Conservation (phyloP, 2,113 vertebrate species). For the Oostethus manadensis region DNA sequence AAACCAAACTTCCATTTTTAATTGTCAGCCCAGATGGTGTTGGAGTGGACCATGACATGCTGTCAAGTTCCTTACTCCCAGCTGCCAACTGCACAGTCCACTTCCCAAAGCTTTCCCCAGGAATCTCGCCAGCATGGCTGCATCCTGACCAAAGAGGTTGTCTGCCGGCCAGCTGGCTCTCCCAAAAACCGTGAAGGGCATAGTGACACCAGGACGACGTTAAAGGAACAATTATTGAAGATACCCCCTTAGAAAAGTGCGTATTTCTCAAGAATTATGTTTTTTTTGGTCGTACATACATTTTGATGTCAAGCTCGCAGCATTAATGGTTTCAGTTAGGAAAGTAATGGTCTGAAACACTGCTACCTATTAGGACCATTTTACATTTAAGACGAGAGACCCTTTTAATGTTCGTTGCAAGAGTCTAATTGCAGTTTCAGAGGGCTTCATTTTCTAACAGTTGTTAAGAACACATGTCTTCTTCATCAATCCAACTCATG, state of each 20-base stretch:
- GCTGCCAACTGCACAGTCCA: constrained; percentile 7
- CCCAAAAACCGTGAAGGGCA: constrained; percentile 4
- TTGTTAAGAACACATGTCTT: not conserved
- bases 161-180: constrained; percentile 6
- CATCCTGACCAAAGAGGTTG: not conserved
- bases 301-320: not conserved
- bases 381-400: not conserved
- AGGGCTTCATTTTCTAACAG: not conserved
- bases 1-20: not conserved
- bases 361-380: constrained; percentile 3
- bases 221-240: constrained; percentile 4
- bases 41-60: constrained; percentile 4
- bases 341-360: not conserved
- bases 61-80: constrained; percentile 8
- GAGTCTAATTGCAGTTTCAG: not conserved
- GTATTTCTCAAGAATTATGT: constrained; percentile 1
- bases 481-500: too few relatives aligned
- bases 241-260: not conserved
- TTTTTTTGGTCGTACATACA: not conserved
- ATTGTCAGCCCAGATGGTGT: constrained; percentile 4
- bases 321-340: constrained; percentile 3
- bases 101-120: constrained; percentile 3
- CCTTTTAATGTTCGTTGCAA: constrained; percentile 1
- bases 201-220: not conserved
- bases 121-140: not conserved